A percentile compares a stretch with the other conserved stretches of the same genome.
phyloP scores from a whole-genome alignment of 2,888 invertebrate species.

The Sinohyriopsis cumingii region DNA sequence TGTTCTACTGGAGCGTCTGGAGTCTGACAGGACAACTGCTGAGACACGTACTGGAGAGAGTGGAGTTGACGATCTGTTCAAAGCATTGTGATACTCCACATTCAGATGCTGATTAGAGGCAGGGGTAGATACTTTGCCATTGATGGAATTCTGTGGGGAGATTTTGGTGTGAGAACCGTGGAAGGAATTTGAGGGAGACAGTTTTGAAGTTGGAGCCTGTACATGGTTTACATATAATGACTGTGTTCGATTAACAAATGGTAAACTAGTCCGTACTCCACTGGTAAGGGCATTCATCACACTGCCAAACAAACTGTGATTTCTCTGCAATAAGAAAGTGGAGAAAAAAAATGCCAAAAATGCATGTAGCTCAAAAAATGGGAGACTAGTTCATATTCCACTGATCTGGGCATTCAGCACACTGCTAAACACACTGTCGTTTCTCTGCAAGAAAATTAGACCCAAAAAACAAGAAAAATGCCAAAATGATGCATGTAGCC shows the following conservation, averaged over 20 bases:
- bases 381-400: constrained; percentile 53
- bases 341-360: background rate
- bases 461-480: no score
- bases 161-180: constrained; percentile 52
- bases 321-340: constrained; percentile 79
- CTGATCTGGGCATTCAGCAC: constrained; percentile 75
- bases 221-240: constrained; percentile 62
- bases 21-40: constrained; percentile 40
- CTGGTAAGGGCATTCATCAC: constrained; percentile 75
- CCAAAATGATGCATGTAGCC: background rate
- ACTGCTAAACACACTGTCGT: constrained; percentile 95
- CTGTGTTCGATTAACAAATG: constrained; percentile 63
- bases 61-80: constrained; percentile 62
- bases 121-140: constrained; percentile 59
- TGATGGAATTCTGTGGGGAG: constrained; percentile 59
- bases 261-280: constrained; percentile 54
- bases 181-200: constrained; percentile 62
- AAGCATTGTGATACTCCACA: constrained; percentile 60
- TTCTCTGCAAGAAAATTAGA: constrained; percentile 79
- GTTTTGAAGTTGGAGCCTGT: constrained; percentile 46
- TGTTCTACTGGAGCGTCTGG: constrained; percentile 46
- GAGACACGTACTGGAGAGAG: constrained; percentile 50
- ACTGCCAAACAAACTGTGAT: constrained; percentile 95
- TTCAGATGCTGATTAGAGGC: constrained; percentile 60
- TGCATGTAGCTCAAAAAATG: constrained; percentile 27